Conservation (phyloP, 1,140 invertebrate species). For the Heliconius melpomene region DNA sequence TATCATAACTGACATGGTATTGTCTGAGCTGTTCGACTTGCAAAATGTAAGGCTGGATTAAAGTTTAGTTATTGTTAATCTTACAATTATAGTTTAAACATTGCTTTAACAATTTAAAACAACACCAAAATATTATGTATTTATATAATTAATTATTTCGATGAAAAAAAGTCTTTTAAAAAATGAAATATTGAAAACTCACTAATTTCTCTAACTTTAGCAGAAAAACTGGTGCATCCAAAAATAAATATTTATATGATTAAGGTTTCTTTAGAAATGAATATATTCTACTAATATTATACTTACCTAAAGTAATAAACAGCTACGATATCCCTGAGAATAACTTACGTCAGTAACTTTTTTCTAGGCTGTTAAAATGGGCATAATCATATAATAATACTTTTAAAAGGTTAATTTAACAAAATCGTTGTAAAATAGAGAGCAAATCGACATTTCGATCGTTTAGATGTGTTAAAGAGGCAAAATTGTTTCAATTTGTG, state of each 20-base stretch:
- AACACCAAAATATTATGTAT: no score
- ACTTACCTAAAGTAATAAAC: background rate
- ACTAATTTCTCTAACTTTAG: no score
- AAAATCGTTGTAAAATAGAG: background rate
- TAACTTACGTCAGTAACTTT: background rate
- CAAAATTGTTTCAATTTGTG: conserved; percentile 6
- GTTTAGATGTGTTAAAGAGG: conserved; percentile 2
- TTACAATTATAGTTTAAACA: background rate
- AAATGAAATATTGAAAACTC: no score
- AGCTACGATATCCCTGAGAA: background rate
- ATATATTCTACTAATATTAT: no score
- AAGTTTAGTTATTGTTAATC: background rate
- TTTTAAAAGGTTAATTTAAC: background rate
- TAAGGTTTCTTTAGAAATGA: no score
- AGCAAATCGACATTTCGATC: background rate
- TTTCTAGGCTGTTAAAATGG: background rate
- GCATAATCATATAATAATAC: background rate
- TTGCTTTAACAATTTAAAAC: background rate
- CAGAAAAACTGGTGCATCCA: no score
- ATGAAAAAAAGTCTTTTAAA: no score
- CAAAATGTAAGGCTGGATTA: conserved; percentile 4
- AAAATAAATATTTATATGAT: no score
- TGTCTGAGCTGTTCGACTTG: background rate
- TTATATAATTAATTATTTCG: no score
- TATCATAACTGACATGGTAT: background rate